Evolutionary conservation across 2,797 vertebrate genomes (phyloP).

Genomic region (Hydrophis major): DNA sequence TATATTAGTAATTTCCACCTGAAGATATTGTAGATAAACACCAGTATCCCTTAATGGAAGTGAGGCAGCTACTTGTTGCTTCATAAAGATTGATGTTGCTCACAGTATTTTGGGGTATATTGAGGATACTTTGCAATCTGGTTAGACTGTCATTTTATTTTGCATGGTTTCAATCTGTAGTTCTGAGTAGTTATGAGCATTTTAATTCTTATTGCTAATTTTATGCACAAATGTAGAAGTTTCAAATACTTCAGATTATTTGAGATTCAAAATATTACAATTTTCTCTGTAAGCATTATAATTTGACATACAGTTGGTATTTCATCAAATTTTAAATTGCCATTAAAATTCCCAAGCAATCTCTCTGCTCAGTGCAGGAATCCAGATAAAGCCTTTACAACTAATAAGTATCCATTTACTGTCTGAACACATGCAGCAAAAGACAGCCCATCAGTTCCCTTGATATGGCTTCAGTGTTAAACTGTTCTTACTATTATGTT

Average conservation of each 20-base stretch:
- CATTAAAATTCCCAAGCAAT: not conserved
- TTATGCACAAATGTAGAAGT: not conserved
- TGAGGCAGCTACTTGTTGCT: not conserved
- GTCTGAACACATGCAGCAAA: not conserved
- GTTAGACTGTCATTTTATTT: not conserved
- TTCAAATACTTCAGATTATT: not conserved
- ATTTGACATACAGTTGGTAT: not conserved
- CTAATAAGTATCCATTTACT: not conserved
- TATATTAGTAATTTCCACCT: not conserved
- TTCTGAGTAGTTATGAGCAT: not conserved
- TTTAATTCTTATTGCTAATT: not conserved
- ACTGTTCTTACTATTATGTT: not conserved
- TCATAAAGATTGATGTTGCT: not conserved
- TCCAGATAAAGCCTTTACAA: not conserved
- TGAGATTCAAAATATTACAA: not conserved
- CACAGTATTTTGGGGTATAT: not conserved
- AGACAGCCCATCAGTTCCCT: not conserved
- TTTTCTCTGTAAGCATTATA: not conserved
- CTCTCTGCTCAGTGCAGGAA: not conserved
- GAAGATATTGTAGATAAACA: not conserved
- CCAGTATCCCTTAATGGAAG: not conserved
- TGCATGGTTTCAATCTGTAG: not conserved
- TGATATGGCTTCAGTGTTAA: not conserved
- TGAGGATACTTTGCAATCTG: not conserved
- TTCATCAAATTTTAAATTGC: not conserved